These are phyloP conservation scores for Minunthozetes semirufus DNA, from an alignment of 2,888 invertebrate genomes.

Conservation along the genomic window DNA sequence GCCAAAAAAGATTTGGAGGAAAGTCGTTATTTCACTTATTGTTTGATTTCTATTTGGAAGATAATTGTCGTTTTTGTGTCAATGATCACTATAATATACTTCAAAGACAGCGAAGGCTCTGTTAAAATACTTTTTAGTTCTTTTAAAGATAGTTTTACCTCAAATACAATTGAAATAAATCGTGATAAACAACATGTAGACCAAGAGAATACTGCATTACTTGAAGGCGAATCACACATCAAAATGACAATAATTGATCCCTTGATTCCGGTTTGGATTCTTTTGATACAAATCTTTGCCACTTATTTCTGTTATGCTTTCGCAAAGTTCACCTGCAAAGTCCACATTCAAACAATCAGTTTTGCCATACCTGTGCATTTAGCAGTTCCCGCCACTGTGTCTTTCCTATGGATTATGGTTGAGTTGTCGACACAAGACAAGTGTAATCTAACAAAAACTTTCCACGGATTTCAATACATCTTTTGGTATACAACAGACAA, in stretches of 20 bases:
- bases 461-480: slow-evolving; percentile 32
- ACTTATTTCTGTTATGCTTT: slow-evolving; percentile 51
- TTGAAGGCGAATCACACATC: slow-evolving; percentile 25
- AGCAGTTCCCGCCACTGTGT: slow-evolving; percentile 46
- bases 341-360: slow-evolving; percentile 51
- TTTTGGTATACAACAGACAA: slow-evolving; percentile 14
- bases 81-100: slow-evolving; percentile 28
- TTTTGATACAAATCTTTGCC: slow-evolving; percentile 39
- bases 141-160: background rate
- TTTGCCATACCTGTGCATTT: slow-evolving; percentile 51
- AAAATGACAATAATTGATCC: slow-evolving; percentile 3
- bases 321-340: slow-evolving; percentile 53
- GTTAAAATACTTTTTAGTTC: background rate
- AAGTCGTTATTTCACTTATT: slow-evolving; percentile 31
- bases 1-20: slow-evolving; percentile 19
- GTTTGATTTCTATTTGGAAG: slow-evolving; percentile 24
- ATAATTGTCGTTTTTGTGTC: slow-evolving; percentile 7
- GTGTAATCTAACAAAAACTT: slow-evolving; percentile 5
- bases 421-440: slow-evolving; percentile 16
- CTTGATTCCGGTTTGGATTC: slow-evolving; percentile 20
- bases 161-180: background rate
- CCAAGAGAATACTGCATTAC: background rate
- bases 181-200: slow-evolving; percentile 3
- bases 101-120: background rate
- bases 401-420: slow-evolving; percentile 37